Evolutionary conservation across 2,113 vertebrate species (phyloP).

Genomic region (Hymenochirus boettgeri): DNA sequence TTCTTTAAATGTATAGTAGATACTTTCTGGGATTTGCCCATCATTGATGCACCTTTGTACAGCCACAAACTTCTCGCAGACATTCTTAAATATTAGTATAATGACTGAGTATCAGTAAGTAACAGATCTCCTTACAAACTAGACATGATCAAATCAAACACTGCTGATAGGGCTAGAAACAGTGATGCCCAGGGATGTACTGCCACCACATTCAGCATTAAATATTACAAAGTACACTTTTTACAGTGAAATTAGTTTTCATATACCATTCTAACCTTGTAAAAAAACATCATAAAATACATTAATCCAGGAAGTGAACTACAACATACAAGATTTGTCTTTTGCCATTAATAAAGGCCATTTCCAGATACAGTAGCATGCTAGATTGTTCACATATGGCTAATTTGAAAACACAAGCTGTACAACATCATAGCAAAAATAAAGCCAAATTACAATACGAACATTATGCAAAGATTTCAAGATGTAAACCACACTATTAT

Average conservation of each 20-base stretch:
- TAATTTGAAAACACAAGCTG: too few relatives aligned
- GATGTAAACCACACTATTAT: too few relatives aligned
- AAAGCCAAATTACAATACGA: too few relatives aligned
- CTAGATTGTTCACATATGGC: too few relatives aligned
- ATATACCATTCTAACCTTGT: too few relatives aligned
- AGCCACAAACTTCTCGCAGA: slow-evolving; percentile 23
- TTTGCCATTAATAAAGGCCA: too few relatives aligned
- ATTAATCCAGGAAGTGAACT: too few relatives aligned
- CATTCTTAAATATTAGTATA: slow-evolving; percentile 27
- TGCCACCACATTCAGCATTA: slow-evolving; percentile 5
- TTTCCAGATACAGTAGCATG: too few relatives aligned
- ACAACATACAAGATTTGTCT: too few relatives aligned
- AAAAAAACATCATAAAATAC: too few relatives aligned
- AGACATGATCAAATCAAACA: slow-evolving; percentile 8
- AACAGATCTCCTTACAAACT: slow-evolving; percentile 20
- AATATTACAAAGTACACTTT: slow-evolving; percentile 10
- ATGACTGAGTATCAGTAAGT: slow-evolving; percentile 2
- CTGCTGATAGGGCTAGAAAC: slow-evolving; percentile 18
- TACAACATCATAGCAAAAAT: too few relatives aligned
- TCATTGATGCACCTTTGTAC: slow-evolving; percentile 26
- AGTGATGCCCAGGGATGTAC: slow-evolving; percentile 28
- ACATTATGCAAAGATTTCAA: too few relatives aligned
- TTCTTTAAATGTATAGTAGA: slow-evolving; percentile 30
- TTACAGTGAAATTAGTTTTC: not conserved
- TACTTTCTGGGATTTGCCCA: slow-evolving; percentile 29